Evolutionary conservation across 1,140 invertebrate species (phyloP).

Genomic region (Drosophila pandora): DNA sequence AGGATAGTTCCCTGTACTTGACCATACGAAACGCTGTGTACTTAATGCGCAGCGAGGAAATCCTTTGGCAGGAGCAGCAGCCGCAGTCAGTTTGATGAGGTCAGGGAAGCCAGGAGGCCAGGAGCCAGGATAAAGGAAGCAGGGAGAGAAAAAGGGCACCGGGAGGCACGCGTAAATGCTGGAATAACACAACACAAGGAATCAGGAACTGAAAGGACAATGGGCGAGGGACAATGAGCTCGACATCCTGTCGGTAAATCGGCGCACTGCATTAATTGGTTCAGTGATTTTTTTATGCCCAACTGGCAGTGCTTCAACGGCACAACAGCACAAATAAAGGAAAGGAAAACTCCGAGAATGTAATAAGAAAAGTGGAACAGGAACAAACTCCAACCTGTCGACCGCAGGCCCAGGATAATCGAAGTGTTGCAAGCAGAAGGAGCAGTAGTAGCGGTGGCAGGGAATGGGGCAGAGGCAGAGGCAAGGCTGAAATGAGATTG

Average conservation of each 20-base stretch:
- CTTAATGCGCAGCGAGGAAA: slow-evolving; percentile 50
- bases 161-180: slow-evolving; percentile 44
- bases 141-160: not conserved
- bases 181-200: slow-evolving; percentile 28
- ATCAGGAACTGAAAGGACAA: slow-evolving; percentile 10
- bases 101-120: slow-evolving; percentile 1
- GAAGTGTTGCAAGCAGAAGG: slow-evolving; percentile 10
- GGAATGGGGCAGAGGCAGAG: not conserved
- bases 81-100: slow-evolving; percentile 18
- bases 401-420: slow-evolving; percentile 46
- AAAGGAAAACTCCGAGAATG: not conserved
- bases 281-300: slow-evolving; percentile 68
- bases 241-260: slow-evolving; percentile 63
- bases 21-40: slow-evolving; percentile 33
- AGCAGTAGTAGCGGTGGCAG: not conserved
- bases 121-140: not conserved
- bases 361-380: slow-evolving; percentile 15
- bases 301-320: slow-evolving; percentile 42
- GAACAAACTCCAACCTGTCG: slow-evolving; percentile 59
- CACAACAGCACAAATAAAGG: slow-evolving; percentile 20
- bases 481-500: slow-evolving; percentile 1
- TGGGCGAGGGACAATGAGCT: slow-evolving; percentile 62
- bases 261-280: slow-evolving; percentile 72
- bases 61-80: slow-evolving; percentile 35
- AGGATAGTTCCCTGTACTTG: slow-evolving; percentile 4